A percentile compares a stretch with the other conserved stretches of the same genome.
phyloP scores from a whole-genome alignment of 2,113 vertebrate species.

The Colius striatus region DNA sequence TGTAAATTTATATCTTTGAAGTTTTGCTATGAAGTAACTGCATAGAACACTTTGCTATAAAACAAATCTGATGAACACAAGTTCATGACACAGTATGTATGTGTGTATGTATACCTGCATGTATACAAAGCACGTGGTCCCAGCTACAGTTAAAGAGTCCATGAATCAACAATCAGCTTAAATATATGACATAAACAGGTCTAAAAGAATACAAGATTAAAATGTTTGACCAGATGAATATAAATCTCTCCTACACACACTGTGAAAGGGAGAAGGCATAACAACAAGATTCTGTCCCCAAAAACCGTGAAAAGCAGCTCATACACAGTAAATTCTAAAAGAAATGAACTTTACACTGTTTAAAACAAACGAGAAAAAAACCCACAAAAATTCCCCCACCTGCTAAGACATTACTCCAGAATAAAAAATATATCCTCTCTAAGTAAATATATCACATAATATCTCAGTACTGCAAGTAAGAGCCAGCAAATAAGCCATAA shows the following conservation, averaged over 20 bases:
- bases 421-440: neutral
- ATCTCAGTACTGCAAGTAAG: neutral
- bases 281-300: neutral
- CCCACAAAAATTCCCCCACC: neutral
- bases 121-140: neutral
- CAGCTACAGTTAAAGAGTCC: neutral
- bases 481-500: neutral
- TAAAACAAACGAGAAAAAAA: neutral
- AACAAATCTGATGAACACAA: neutral
- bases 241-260: neutral
- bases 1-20: neutral
- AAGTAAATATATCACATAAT: neutral
- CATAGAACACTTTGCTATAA: neutral
- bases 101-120: rapidly evolving
- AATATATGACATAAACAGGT: neutral
- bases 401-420: neutral
- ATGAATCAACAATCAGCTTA: neutral
- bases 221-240: neutral
- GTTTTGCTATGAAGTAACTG: neutral
- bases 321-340: neutral
- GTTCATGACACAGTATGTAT: rapidly evolving
- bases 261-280: neutral
- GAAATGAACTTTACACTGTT: neutral
- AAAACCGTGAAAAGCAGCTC: neutral
- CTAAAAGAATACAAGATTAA: neutral